phyloP scores from a whole-genome alignment of 92 coral and sea anemone species.

The Phenganax marumi region DNA sequence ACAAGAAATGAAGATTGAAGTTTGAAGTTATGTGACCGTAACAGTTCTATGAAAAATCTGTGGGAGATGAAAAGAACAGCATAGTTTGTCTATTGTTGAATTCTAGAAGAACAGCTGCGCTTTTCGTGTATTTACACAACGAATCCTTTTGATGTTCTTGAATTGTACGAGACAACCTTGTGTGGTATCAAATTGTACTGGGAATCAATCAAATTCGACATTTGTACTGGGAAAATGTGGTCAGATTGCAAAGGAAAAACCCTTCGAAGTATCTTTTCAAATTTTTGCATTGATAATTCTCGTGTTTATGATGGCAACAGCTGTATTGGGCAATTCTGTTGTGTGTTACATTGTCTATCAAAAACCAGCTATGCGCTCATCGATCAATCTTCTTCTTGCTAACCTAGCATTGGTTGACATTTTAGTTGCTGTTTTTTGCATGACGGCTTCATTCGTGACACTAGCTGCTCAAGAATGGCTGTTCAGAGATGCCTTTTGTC shows the following conservation, averaged over 20 bases:
- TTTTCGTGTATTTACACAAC: not conserved
- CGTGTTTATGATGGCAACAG: constrained; percentile 69
- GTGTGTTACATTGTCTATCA: constrained; percentile 95
- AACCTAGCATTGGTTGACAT: constrained; percentile 91
- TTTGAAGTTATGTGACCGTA: not conserved
- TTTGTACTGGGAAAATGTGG: not conserved
- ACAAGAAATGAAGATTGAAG: not conserved
- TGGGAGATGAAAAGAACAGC: not conserved
- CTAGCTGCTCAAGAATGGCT: constrained; percentile 77
- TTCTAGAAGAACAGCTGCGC: not conserved
- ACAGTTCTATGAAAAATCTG: not conserved
- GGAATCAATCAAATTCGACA: not conserved
- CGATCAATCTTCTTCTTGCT: constrained; percentile 83
- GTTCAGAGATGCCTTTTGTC: constrained; percentile 77
- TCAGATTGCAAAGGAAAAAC: not conserved
- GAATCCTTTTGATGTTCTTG: constrained; percentile 8
- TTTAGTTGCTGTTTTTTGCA: constrained; percentile 74
- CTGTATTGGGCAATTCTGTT: constrained; percentile 79
- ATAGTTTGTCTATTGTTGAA: not conserved
- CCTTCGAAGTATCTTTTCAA: constrained; percentile 21
- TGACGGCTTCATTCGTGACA: constrained; percentile 74
- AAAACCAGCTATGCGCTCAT: constrained; percentile 98
- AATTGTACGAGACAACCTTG: constrained; percentile 2
- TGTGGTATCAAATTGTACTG: constrained; percentile 6
- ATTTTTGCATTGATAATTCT: constrained; percentile 56